phyloP scores from a whole-genome alignment of 1,140 invertebrate species.

The Diuraphis noxia region DNA sequence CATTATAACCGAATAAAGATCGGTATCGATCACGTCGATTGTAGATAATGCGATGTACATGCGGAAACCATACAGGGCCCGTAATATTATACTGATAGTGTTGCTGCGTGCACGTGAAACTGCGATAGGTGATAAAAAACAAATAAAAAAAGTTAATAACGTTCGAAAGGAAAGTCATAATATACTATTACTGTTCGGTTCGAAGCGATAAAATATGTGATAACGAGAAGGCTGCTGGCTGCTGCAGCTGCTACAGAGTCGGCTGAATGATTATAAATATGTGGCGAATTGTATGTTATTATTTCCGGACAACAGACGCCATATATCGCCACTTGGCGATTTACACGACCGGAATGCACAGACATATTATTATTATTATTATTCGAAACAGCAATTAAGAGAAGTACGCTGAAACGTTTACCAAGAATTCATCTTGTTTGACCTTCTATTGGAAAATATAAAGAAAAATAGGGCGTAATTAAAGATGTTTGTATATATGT shows the following conservation, averaged over 20 bases:
- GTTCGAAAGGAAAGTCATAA: constrained; percentile 11
- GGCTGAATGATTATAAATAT: not conserved
- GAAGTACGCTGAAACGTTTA: not conserved
- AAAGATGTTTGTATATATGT: not conserved
- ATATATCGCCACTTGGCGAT: not conserved
- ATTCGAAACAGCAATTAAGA: constrained; percentile 22
- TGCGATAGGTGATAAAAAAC: not conserved
- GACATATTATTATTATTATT: constrained; percentile 14
- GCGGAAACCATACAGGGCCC: not conserved
- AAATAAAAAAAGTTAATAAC: constrained; percentile 6
- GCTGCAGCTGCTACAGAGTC: no score
- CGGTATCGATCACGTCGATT: not conserved
- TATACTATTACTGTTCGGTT: not conserved
- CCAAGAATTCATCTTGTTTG: not conserved
- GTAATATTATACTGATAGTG: constrained; percentile 11
- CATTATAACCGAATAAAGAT: constrained; percentile 22
- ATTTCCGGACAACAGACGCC: constrained; percentile 18
- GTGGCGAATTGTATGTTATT: not conserved
- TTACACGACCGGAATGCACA: not conserved
- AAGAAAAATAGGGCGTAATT: constrained; percentile 34
- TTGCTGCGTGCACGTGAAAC: not conserved
- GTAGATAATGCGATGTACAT: not conserved
- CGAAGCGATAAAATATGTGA: not conserved
- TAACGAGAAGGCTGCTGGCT: not conserved
- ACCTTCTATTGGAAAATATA: constrained; percentile 32